phyloP scores from a whole-genome alignment of 2,113 vertebrate species.

The Cololabis saira region DNA sequence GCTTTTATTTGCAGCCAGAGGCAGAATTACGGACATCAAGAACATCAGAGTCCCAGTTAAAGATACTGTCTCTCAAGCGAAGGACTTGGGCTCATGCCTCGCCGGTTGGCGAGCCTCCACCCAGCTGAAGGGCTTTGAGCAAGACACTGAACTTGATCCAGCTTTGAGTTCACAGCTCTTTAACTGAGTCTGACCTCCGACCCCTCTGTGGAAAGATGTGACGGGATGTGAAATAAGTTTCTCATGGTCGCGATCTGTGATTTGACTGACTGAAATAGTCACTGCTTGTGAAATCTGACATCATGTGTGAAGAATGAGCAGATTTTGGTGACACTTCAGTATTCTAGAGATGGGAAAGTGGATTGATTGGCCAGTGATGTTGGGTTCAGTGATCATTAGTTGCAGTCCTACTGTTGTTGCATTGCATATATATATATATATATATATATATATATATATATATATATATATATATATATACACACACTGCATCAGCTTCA shows the following conservation, averaged over 20 bases:
- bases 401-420: too few species aligned
- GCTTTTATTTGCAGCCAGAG: slow-evolving; percentile 59
- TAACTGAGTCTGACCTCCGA: slow-evolving; percentile 26
- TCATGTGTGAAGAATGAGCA: not conserved
- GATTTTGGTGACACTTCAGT: too few species aligned
- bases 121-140: slow-evolving; percentile 39
- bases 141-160: slow-evolving; percentile 25
- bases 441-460: too few species aligned
- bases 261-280: slow-evolving; percentile 29
- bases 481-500: too few species aligned
- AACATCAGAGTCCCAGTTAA: slow-evolving; percentile 10
- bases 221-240: slow-evolving; percentile 31
- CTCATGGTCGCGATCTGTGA: slow-evolving; percentile 27
- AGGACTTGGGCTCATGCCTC: slow-evolving; percentile 15
- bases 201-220: slow-evolving; percentile 22
- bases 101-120: slow-evolving; percentile 18
- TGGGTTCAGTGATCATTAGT: too few species aligned
- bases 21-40: slow-evolving; percentile 35
- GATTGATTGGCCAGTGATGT: too few species aligned
- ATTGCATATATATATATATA: too few species aligned
- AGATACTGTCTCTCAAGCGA: slow-evolving; percentile 21
- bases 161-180: slow-evolving; percentile 13
- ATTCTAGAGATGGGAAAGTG: too few species aligned
- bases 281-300: slow-evolving; percentile 30
- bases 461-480: too few species aligned